A percentile compares a stretch with the other conserved stretches of the same genome.
Evolutionary conservation across 2,113 vertebrate genomes (phyloP).

Genomic region (Scomber colias): DNA sequence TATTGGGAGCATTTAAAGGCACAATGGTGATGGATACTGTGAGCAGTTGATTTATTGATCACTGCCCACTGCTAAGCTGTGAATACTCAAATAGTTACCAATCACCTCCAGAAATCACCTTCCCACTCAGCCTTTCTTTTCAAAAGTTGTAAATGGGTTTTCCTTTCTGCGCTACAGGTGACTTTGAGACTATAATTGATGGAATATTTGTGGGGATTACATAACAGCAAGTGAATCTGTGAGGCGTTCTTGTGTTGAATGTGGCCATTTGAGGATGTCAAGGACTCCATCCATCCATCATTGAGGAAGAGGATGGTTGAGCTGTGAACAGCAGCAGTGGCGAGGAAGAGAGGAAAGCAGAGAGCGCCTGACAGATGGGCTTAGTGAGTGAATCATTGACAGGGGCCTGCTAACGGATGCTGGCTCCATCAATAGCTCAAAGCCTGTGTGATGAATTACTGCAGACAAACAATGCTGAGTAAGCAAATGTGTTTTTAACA

Average conservation of each 20-base stretch:
- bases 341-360: conserved; percentile 72
- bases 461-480: conserved; percentile 87
- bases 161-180: conserved; percentile 37
- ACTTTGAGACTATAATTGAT: conserved; percentile 58
- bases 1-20: conserved; percentile 75
- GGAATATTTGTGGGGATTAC: conserved; percentile 44
- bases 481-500: conserved; percentile 86
- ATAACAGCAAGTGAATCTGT: conserved; percentile 37
- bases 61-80: conserved; percentile 67
- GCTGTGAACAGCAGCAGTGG: conserved; percentile 55
- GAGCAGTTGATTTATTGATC: conserved; percentile 77
- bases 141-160: conserved; percentile 45
- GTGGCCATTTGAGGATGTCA: conserved; percentile 59
- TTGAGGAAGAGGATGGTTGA: conserved; percentile 77
- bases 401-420: conserved; percentile 84
- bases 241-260: conserved; percentile 53
- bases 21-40: conserved; percentile 75
- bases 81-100: conserved; percentile 79
- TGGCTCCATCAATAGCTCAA: conserved; percentile 86
- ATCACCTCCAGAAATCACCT: conserved; percentile 67
- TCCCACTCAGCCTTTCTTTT: conserved; percentile 16
- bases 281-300: conserved; percentile 76
- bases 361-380: conserved; percentile 83
- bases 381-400: conserved; percentile 87
- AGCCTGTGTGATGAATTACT: conserved; percentile 87